Base-by-base conservation (phyloP, 2,888 invertebrate species). In the Sylvicola cinctus region DNA sequence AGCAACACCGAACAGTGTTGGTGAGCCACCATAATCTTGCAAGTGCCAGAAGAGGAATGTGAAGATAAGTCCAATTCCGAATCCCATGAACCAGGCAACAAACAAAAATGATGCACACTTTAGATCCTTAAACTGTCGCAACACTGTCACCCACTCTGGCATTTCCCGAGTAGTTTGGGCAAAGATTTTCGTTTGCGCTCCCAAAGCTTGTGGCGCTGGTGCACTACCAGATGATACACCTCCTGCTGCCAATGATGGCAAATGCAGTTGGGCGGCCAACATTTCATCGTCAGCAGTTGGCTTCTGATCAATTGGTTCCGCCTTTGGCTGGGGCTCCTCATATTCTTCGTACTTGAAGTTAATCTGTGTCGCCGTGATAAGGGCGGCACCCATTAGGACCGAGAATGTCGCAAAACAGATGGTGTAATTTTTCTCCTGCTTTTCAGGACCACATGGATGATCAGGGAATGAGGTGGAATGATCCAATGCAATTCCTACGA, bases 1-100 rank as follows among this genome's bases (percentile, higher is more conserved):
- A 2, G 95, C 93, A 23, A 98, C 80, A 40, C 98, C 98, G 54
- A 98, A 98, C 8, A 98, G 69, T 0, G 95, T 93, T 6, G 96
- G 96, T 0, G 90, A 79, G 10, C 98, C 98, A 11, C 88, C 93
- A 50, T 88, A 83, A 53, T 90, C 90, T 65, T 88, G 74, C 32
- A 98, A 68, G 60, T 96, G 95, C 98, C 96, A 98, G 63, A 95
- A 98, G 37, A 98, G 74, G 61, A 98, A 98, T 3, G 95, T 93
- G 62, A 98, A 98, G 46, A 96, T 95, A 45, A 98, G 67, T 2
- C 96, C 98, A 48, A 96, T 93, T 35, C 98, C 98, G 52, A 95
- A 90, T 36, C 98, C 98, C 91, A 98, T 95, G 60, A 88, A 93
- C 90, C 95, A 95, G 32, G 93, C 87, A 23, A 95, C 88, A 54